Conservation (phyloP, 1,140 invertebrate species). For the Oedothorax gibbosus region DNA sequence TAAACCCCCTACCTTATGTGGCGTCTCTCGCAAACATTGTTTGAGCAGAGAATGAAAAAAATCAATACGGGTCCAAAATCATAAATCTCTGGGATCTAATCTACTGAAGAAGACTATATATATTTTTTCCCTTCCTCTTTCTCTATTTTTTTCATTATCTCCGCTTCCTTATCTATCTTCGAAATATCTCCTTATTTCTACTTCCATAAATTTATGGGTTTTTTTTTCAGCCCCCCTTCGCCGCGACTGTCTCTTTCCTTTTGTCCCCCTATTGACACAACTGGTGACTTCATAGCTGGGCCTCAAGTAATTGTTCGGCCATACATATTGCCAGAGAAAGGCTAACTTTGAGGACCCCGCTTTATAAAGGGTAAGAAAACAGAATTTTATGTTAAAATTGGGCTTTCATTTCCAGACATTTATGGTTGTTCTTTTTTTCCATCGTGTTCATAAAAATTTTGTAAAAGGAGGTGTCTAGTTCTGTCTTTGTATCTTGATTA, state of each 20-base stretch:
- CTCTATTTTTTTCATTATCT: not conserved
- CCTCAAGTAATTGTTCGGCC: too few relatives aligned
- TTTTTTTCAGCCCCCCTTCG: constrained; percentile 2
- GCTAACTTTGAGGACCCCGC: too few relatives aligned
- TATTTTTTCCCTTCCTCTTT: constrained; percentile 8
- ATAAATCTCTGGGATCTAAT: constrained; percentile 52
- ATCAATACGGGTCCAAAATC: constrained; percentile 46
- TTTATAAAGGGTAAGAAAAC: too few relatives aligned
- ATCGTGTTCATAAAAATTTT: too few relatives aligned
- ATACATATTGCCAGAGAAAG: too few relatives aligned
- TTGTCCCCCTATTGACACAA: constrained; percentile 39
- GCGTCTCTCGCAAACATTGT: constrained; percentile 46
- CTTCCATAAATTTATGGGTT: constrained; percentile 55
- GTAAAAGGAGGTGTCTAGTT: too few relatives aligned
- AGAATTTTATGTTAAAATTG: too few relatives aligned
- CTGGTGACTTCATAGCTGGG: constrained; percentile 3
- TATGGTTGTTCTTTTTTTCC: too few relatives aligned
- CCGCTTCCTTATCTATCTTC: constrained; percentile 45
- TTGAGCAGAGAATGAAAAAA: constrained; percentile 21
- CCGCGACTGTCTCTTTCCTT: constrained; percentile 17
- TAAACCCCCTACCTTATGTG: constrained; percentile 47
- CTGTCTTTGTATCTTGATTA: too few relatives aligned
- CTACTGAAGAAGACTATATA: constrained; percentile 24
- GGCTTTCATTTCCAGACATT: too few relatives aligned
- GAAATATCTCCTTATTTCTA: constrained; percentile 49